A percentile compares a stretch with the other conserved stretches of the same genome.
These are phyloP conservation scores for Drosophila antonietae DNA, from an alignment of 2,888 invertebrate species.

Conservation along the genomic window DNA sequence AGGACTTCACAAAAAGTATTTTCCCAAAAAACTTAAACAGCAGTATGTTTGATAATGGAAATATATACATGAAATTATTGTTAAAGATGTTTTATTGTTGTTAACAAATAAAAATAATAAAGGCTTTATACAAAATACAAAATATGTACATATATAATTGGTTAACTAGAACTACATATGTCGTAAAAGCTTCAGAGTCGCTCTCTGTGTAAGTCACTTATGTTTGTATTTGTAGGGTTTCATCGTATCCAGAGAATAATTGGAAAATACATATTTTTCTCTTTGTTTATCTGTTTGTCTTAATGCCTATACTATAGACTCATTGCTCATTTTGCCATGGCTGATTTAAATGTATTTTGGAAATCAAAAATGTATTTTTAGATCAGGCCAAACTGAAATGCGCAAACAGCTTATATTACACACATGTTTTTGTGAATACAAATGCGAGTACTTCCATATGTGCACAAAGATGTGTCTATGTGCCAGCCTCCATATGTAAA, in stretches of 20 bases:
- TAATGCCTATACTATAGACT: constrained; percentile 38
- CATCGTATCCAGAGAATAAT: not conserved
- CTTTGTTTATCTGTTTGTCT: constrained; percentile 22
- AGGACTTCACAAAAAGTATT: constrained; percentile 5
- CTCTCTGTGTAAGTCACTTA: not conserved
- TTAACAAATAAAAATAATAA: not conserved
- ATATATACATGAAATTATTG: constrained; percentile 24
- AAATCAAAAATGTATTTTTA: constrained; percentile 74
- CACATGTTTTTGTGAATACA: constrained; percentile 34
- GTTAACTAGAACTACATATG: not conserved
- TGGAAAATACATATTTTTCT: not conserved
- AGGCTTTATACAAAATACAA: not conserved
- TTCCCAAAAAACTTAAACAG: constrained; percentile 45
- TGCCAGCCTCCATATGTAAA: constrained; percentile 6
- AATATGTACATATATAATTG: not conserved
- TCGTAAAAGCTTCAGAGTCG: not conserved
- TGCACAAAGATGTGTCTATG: constrained; percentile 18
- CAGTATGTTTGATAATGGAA: constrained; percentile 52
- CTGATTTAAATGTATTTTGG: constrained; percentile 70
- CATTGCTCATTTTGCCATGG: constrained; percentile 33
- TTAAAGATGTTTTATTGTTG: constrained; percentile 20
- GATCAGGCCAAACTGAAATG: constrained; percentile 64
- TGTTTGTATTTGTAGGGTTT: not conserved
- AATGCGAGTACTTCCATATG: constrained; percentile 19
- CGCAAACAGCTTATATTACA: constrained; percentile 83